A percentile compares a stretch with the other conserved stretches of the same genome.
These are phyloP conservation scores for Ceratitis capitata DNA, from an alignment of 1,140 invertebrate species.

Conservation along the genomic window DNA sequence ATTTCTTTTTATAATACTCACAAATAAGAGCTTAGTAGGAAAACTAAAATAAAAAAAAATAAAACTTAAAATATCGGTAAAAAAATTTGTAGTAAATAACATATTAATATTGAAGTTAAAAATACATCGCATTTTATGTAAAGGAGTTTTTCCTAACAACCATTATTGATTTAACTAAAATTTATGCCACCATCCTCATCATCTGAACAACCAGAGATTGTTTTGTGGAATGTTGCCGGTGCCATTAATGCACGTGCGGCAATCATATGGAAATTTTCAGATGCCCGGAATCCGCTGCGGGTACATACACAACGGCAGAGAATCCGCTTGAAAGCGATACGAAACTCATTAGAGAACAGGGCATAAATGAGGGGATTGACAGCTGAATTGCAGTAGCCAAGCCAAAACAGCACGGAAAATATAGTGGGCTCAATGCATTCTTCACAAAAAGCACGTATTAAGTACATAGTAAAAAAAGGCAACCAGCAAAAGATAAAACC, in stretches of 20 bases:
- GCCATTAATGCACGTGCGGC: conserved; percentile 60
- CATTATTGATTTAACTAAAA: conserved; percentile 61
- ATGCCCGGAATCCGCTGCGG: conserved; percentile 61
- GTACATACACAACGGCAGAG: conserved; percentile 71
- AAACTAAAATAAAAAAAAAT: too few species aligned
- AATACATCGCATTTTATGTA: too few species aligned
- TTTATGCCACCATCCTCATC: conserved; percentile 58
- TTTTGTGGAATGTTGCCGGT: conserved; percentile 63
- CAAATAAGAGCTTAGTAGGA: too few species aligned
- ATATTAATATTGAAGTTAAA: too few species aligned
- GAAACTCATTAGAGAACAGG: conserved; percentile 85
- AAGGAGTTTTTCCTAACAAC: too few species aligned
- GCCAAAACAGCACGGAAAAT: conserved; percentile 87
- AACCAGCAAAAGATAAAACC: conserved; percentile 92
- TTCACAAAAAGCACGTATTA: conserved; percentile 78
- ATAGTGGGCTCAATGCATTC: conserved; percentile 76
- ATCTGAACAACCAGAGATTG: conserved; percentile 62
- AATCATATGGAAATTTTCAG: conserved; percentile 64
- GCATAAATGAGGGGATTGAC: conserved; percentile 90
- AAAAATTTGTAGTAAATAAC: too few species aligned
- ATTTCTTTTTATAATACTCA: too few species aligned
- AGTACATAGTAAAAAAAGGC: conserved; percentile 88
- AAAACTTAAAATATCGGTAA: too few species aligned
- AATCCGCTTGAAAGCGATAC: conserved; percentile 83
- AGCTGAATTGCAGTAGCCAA: conserved; percentile 92